Conservation (phyloP, 1,140 invertebrate genomes). For the Homarus americanus region DNA sequence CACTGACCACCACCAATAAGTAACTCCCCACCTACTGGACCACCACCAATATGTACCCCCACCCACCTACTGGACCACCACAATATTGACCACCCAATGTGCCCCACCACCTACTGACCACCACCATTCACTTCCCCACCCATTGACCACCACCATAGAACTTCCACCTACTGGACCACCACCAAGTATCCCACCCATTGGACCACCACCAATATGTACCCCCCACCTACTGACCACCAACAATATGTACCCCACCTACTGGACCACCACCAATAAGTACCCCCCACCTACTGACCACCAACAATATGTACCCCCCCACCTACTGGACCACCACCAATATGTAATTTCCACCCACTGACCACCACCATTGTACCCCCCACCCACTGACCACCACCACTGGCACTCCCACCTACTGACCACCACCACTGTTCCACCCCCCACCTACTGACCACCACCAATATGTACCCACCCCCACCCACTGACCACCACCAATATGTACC, state of each 20-base stretch:
- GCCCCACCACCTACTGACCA: too few species aligned
- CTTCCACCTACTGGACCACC: background rate
- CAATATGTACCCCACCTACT: background rate
- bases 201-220: background rate
- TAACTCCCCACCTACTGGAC: too few species aligned
- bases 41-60: too few species aligned
- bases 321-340: background rate
- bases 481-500: background rate
- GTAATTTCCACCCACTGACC: background rate
- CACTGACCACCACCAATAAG: too few species aligned
- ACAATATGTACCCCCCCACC: constrained; percentile 4
- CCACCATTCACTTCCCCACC: too few species aligned
- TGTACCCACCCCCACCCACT: too few species aligned
- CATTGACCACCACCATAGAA: too few species aligned
- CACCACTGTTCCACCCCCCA: background rate
- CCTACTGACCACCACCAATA: too few species aligned
- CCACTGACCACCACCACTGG: background rate
- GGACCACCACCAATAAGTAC: background rate
- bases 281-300: background rate
- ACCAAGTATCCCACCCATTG: background rate
- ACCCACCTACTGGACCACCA: too few species aligned
- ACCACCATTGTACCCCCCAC: background rate
- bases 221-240: background rate
- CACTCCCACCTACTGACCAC: too few species aligned
- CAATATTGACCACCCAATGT: too few species aligned